Percentiles rank a stretch among this genome's conserved stretches.
These are phyloP conservation scores for Todiramphus chloris DNA, from an alignment of 2,113 vertebrate species.

Conservation along the genomic window DNA sequence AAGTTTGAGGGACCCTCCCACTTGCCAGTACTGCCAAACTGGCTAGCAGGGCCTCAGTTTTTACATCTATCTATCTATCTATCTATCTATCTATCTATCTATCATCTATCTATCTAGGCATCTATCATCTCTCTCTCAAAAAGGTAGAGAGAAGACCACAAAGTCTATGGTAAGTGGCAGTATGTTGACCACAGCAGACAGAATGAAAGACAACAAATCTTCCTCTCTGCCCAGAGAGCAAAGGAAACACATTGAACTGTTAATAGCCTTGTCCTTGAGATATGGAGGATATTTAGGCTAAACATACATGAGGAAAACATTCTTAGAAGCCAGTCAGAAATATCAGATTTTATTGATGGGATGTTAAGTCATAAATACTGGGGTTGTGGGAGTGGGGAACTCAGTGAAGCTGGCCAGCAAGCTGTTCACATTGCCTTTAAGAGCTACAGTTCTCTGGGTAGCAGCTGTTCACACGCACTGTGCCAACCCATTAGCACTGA, in stretches of 20 bases:
- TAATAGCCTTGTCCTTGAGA: not conserved
- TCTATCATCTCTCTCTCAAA: not conserved
- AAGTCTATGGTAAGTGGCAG: not conserved
- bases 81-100: rapidly evolving
- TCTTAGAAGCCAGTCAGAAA: not conserved
- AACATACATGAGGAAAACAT: not conserved
- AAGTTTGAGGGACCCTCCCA: not conserved
- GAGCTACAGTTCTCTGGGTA: not conserved
- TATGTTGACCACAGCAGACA: not conserved
- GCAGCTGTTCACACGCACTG: not conserved
- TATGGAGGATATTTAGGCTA: not conserved
- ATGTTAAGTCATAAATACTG: rapidly evolving
- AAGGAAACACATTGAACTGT: not conserved
- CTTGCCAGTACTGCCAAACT: not conserved
- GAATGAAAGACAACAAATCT: not conserved
- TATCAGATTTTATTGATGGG: not conserved
- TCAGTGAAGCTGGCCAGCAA: rapidly evolving
- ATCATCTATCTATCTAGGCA: not conserved
- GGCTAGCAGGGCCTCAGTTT: not conserved
- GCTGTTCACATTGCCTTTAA: rapidly evolving
- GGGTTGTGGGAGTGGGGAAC: not conserved
- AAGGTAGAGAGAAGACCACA: not conserved
- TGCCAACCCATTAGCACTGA: not conserved
- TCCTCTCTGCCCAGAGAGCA: not conserved
- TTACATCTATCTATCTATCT: not conserved